A percentile compares a stretch with the other conserved stretches of the same genome.
Evolutionary conservation across 2,888 invertebrate species (phyloP).

Genomic region (Stegophylla sp.): DNA sequence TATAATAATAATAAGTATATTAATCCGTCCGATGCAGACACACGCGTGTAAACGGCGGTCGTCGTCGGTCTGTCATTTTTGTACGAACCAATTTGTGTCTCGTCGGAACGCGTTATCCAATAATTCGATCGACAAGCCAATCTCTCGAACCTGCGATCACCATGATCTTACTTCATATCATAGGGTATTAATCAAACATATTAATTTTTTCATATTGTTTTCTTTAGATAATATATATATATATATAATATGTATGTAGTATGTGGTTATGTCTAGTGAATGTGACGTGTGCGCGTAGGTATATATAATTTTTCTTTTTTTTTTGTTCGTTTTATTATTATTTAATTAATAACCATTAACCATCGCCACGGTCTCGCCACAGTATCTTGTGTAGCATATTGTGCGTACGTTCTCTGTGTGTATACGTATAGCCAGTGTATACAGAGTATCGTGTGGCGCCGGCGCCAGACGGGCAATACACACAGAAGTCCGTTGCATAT

Average conservation of each 20-base stretch:
- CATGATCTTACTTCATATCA: not conserved
- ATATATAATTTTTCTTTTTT: not conserved
- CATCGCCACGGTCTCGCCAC: not conserved
- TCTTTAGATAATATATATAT: not conserved
- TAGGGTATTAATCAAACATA: conserved; percentile 9
- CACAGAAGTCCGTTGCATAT: conserved; percentile 39
- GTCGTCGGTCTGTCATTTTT: conserved; percentile 43
- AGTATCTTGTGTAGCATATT: not conserved
- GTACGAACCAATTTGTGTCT: conserved; percentile 25
- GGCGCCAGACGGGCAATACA: conserved; percentile 48
- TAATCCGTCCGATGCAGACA: conserved; percentile 17
- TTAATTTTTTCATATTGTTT: conserved; percentile 1
- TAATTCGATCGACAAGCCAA: conserved; percentile 39
- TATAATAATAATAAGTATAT: not conserved
- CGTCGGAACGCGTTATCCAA: conserved; percentile 11
- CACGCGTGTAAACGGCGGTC: not conserved
- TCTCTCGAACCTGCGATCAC: not conserved
- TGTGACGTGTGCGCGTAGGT: not conserved
- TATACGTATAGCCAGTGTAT: conserved; percentile 4
- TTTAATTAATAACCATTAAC: conserved; percentile 57
- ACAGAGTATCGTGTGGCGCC: conserved; percentile 53
- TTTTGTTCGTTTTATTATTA: conserved; percentile 11
- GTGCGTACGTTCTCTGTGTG: not conserved
- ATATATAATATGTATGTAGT: not conserved
- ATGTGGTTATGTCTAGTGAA: not conserved